Evolutionary conservation across 2,113 vertebrate species (phyloP).

Genomic region (Myotis brandtii): DNA sequence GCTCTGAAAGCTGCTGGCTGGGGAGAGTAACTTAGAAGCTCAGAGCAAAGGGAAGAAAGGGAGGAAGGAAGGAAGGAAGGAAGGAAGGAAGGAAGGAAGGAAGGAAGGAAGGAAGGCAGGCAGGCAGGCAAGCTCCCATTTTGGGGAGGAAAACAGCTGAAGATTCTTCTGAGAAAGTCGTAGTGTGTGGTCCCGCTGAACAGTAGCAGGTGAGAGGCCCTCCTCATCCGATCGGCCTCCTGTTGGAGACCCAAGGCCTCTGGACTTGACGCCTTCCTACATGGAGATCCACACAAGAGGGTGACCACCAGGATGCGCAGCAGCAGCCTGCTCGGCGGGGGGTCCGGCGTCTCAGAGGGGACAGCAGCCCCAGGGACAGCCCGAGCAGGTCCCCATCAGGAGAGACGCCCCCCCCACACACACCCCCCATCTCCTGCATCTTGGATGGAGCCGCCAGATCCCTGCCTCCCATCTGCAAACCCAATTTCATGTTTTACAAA

Average conservation of each 20-base stretch:
- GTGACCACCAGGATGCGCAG: not conserved
- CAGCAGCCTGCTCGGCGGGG: not conserved
- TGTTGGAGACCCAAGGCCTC: not conserved
- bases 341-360: not conserved
- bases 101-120: too few species aligned
- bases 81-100: too few species aligned
- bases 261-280: not conserved
- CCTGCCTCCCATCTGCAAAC: constrained; percentile 48
- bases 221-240: not conserved
- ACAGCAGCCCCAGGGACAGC: not conserved
- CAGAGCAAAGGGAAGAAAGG: not conserved
- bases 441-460: constrained; percentile 66
- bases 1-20: not conserved
- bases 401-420: not conserved
- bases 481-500: constrained; percentile 52
- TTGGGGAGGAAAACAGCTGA: not conserved
- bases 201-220: accelerated
- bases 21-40: not conserved
- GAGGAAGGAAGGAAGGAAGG: accelerated
- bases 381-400: not conserved
- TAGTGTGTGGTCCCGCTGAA: not conserved
- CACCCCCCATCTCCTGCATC: not conserved
- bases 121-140: too few species aligned
- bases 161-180: not conserved
- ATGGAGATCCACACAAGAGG: not conserved